Evolutionary conservation across 1,140 invertebrate genomes (phyloP).

Genomic region (Ladona fulva): DNA sequence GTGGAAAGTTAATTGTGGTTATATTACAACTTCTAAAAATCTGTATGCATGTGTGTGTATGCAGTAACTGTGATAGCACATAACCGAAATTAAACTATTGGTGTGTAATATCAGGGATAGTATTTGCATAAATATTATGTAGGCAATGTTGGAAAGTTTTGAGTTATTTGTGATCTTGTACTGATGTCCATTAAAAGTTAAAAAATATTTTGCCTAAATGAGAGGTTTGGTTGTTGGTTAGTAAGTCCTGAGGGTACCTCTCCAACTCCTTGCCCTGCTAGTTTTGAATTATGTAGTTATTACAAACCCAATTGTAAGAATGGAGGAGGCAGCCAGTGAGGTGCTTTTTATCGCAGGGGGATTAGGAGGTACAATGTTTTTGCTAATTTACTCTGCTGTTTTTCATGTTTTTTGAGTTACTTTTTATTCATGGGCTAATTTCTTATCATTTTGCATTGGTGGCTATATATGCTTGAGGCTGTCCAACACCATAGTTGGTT

Average conservation of each 20-base stretch:
- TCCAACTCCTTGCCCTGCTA: neutral
- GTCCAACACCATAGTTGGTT: neutral
- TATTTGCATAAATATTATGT: conserved; percentile 11
- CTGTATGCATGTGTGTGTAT: conserved; percentile 9
- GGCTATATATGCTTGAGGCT: neutral
- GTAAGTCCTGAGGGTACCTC: neutral
- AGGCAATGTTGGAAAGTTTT: conserved; percentile 9
- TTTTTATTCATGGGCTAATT: neutral
- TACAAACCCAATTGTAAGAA: neutral
- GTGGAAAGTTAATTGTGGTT: neutral
- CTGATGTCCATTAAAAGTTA: conserved; percentile 1
- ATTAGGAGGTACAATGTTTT: neutral
- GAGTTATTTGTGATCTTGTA: neutral
- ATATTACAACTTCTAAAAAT: conserved; percentile 1
- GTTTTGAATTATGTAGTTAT: neutral
- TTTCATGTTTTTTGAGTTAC: neutral
- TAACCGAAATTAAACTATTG: conserved; percentile 9
- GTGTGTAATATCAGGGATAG: conserved; percentile 9
- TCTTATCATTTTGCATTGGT: neutral
- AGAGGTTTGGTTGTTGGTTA: conserved; percentile 9
- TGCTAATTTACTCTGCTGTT: neutral
- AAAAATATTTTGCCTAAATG: conserved; percentile 10
- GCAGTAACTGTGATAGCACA: conserved; percentile 8
- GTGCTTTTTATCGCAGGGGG: neutral
- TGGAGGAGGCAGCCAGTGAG: neutral